Base-by-base conservation (phyloP, 2,113 vertebrate genomes). In the Gallinago jamesoni region DNA sequence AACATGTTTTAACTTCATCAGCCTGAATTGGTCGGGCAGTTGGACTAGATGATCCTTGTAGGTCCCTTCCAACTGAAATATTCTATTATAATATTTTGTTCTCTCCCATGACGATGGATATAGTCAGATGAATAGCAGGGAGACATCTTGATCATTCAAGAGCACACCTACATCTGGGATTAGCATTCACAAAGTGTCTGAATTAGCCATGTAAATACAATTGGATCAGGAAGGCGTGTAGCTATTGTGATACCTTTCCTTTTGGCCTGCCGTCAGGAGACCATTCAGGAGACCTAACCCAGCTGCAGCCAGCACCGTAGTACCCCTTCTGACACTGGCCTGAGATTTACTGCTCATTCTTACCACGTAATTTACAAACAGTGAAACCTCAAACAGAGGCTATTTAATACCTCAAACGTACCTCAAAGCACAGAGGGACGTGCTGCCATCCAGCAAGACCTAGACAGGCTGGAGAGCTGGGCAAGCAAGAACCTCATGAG, bases 201-300 rank as follows among this genome's bases (percentile, higher is more conserved):
- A 25, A 56, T 28, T 56, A 75, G 41, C n/a, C 30, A 9, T 4
- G 25, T 50, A 50, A 37, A 50, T 43, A 47, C 41, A 55, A 50
- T 0, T 3, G 12, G 55, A 56, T 37, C 31, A 39, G 28, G 27
- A 47, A 59, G 30, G 12, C 0, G 1, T 2, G 14, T 16, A 31
- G 43, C 43, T 53, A 52, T 7, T 4, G 1, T 43, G 33, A 14
- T 2, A 20, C 33, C 48, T 45, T 35, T 62, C 48, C 28, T 57
- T 30, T 12, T 23, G 37, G 17, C 15, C 41, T 78, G 60, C 24
- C 1, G 0, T 16, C 31, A 22, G 37, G 33, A 63, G 33, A 63
- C 39, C 24, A 1, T 0, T 16, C 31, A 22, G 37, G 33, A 63
- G 33, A 63, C 39, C 41, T 39, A 39, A 39, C 39, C 39, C 39